These are phyloP conservation scores for Anhinga rufa DNA, from an alignment of 2,113 vertebrate genomes.

Conservation along the genomic window DNA sequence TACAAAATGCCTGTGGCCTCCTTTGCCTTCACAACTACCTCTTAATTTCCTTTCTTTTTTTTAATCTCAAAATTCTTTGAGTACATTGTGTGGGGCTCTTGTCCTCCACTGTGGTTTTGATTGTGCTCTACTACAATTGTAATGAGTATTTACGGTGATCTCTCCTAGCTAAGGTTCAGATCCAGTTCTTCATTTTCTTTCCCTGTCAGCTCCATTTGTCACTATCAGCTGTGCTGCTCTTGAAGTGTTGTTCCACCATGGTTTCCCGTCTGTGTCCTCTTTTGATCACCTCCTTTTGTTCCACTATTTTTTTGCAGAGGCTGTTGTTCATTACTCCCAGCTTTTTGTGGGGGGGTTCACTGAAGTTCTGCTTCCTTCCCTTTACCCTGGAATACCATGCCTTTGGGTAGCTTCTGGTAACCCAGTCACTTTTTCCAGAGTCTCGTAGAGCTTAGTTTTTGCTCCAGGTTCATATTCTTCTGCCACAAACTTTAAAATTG, in stretches of 20 bases:
- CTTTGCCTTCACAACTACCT: background rate
- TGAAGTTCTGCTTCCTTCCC: background rate
- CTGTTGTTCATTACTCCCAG: background rate
- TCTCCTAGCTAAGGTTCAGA: background rate
- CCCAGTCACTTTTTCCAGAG: background rate
- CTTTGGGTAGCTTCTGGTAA: background rate
- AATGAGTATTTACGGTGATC: background rate
- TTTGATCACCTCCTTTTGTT: background rate
- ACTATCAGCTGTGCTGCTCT: background rate
- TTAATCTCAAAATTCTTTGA: background rate
- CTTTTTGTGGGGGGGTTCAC: background rate
- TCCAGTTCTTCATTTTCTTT: background rate
- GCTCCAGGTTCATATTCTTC: background rate
- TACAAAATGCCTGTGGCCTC: background rate
- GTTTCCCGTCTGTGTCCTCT: background rate
- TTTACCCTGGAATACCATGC: background rate
- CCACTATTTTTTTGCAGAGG: background rate
- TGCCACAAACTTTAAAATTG: background rate
- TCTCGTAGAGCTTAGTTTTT: background rate
- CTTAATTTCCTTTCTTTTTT: constrained; percentile 17
- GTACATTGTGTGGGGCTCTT: background rate
- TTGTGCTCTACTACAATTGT: background rate
- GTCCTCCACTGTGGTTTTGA: background rate
- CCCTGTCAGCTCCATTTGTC: background rate
- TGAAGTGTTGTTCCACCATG: background rate